phyloP scores from a whole-genome alignment of 2,113 vertebrate species.

The Lates calcarifer region DNA sequence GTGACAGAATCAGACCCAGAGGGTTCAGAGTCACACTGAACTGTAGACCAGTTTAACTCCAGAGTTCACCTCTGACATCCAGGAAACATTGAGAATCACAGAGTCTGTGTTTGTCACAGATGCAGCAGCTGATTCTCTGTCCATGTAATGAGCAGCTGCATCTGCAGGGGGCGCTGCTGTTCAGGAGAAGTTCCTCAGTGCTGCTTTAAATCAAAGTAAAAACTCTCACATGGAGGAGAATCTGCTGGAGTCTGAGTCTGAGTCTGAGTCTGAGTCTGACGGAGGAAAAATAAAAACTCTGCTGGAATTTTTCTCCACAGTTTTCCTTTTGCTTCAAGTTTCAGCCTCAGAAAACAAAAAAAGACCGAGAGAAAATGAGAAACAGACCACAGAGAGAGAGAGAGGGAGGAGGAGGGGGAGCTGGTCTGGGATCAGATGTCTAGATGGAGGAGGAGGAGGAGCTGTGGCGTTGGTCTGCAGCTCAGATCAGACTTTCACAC shows the following conservation, averaged over 20 bases:
- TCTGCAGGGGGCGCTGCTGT: no score
- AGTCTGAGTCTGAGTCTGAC: background rate
- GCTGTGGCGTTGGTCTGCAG: conserved; percentile 50
- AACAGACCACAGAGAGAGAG: conserved; percentile 67
- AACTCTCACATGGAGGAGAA: background rate
- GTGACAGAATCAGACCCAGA: no score
- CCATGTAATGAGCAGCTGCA: no score
- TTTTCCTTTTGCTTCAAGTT: conserved; percentile 77
- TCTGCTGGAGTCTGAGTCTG: background rate
- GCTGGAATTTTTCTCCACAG: conserved; percentile 65
- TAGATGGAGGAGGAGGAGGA: conserved; percentile 72
- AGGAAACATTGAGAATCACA: no score
- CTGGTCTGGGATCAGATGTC: conserved; percentile 78
- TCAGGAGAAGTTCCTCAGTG: no score
- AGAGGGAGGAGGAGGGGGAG: conserved; percentile 43
- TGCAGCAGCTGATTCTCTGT: no score
- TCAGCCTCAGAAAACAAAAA: conserved; percentile 61
- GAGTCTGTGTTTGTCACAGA: no score
- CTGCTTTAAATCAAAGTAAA: no score
- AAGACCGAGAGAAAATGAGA: conserved; percentile 72
- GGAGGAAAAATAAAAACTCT: conserved; percentile 35
- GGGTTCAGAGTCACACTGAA: no score
- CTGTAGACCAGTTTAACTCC: no score
- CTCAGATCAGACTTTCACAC: conserved; percentile 60
- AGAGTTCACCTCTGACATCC: no score